Conservation (phyloP, 2,797 vertebrate genomes). For the Anableps anableps region DNA sequence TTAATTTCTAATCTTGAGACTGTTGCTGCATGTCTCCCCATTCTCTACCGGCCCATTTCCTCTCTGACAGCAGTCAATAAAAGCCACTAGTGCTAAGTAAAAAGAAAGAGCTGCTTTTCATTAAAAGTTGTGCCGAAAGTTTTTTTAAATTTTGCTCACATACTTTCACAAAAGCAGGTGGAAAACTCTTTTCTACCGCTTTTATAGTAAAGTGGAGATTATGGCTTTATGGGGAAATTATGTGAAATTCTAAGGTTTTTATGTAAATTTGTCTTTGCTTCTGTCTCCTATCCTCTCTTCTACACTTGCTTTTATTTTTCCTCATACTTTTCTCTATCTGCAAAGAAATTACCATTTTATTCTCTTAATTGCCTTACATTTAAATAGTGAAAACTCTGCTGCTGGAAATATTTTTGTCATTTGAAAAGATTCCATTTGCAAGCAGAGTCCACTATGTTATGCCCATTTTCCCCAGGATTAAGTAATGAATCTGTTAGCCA, state of each 20-base stretch:
- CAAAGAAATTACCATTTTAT: conserved; percentile 4
- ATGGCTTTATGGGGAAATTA: conserved; percentile 31
- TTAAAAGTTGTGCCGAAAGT: background rate
- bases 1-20: background rate
- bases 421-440: background rate
- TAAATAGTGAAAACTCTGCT: background rate
- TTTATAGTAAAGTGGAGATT: background rate
- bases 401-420: conserved; percentile 2
- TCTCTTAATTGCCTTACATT: conserved; percentile 1
- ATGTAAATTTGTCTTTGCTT: background rate
- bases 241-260: conserved; percentile 12
- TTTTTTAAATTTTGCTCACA: background rate
- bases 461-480: background rate
- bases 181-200: background rate
- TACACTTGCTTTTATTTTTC: conserved; percentile 1
- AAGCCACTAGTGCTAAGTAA: background rate
- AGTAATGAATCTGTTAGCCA: background rate
- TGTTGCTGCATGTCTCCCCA: background rate
- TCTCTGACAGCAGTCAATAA: background rate
- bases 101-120: background rate
- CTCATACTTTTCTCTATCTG: conserved; percentile 1
- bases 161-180: background rate
- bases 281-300: conserved; percentile 5
- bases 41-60: background rate
- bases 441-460: background rate